Evolutionary conservation across 2,113 vertebrate genomes (phyloP), one percentile per base, ranked within the genome.

Genomic region (Onychorhynchus coronatus): DNA sequence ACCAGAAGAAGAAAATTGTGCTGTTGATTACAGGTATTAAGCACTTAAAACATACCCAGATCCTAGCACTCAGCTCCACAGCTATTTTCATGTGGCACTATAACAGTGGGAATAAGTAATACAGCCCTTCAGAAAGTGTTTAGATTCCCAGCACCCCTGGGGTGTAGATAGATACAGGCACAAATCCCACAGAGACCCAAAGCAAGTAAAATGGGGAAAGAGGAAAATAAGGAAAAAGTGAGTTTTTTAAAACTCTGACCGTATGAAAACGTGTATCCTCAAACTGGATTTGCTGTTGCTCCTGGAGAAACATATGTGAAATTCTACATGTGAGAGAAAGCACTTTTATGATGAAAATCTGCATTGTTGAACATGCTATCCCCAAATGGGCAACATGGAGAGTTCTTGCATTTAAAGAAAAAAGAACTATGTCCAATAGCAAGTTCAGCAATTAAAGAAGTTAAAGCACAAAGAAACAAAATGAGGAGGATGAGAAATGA

Each of bases 211-310:
- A 22, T 16, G 9, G 18, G 4, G 59, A 62, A 62, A 74, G 11
- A 74, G 16, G 44, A 93, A 73, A 76, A 72, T 35, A 56, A 62
- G 24, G 73, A 91, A 78, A n/a, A 75, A 11, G 4, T 15, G 7
- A 1, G 0, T 1, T 65, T 56, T 78, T 47, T 2, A 1, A 15
- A 62, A 46, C 50, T 31, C 28, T 39, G 55, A 80, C 65, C 8
- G 5, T 39, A 47, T 23, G 20, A 84, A 91, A 61, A 74, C 20
- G 9, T 8, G 4, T 27, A 22, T 24, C 8, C 16, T 72, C 44
- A 44, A 61, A n/a, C 13, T 42, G 17, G 24, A 62, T 78, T 91
- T 70, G 4, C 55, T 74, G 22, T 58, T 49, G 30, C 41, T 87
- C 5, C 75, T 72, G 62, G 9, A 68, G 53, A 76, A 79, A 79